Percentiles rank a stretch among this genome's conserved stretches.
These are phyloP conservation scores for Corythaeola cristata DNA, from an alignment of 2,113 vertebrate species.

Conservation along the genomic window DNA sequence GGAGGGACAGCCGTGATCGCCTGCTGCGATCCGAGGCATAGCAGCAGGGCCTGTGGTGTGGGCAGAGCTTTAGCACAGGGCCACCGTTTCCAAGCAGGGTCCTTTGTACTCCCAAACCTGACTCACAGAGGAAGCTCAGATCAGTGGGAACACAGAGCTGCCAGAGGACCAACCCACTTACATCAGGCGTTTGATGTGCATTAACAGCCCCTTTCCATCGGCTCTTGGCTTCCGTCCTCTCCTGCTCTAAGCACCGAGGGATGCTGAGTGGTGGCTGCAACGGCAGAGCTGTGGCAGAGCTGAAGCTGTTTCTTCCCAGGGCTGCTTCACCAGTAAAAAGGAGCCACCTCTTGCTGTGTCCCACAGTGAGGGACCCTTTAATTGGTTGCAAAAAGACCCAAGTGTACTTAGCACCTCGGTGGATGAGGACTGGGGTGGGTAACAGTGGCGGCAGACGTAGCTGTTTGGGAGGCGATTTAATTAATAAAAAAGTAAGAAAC, in stretches of 20 bases:
- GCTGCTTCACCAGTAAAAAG: not conserved
- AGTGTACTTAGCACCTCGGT: not conserved
- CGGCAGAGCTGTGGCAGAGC: not conserved
- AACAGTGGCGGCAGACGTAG: not conserved
- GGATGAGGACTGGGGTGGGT: not conserved
- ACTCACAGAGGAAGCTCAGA: not conserved
- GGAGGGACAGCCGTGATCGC: not conserved
- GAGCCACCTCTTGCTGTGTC: not conserved
- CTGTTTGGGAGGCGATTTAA: constrained; percentile 29
- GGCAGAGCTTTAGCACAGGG: not conserved
- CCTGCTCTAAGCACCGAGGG: not conserved
- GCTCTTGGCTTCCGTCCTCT: not conserved
- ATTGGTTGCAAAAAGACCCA: not conserved
- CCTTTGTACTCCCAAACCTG: not conserved
- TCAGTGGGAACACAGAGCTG: not conserved
- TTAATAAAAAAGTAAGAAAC: constrained; percentile 26
- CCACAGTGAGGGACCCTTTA: not conserved
- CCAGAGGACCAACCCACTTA: not conserved
- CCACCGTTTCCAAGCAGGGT: not conserved
- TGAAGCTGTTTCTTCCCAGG: not conserved
- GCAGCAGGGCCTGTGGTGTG: fast-evolving
- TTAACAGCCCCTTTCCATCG: not conserved
- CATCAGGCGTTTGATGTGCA: not conserved
- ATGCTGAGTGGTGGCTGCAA: not conserved
- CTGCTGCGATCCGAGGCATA: fast-evolving